Base-by-base conservation (phyloP, 2,113 vertebrate genomes). In the Felis catus region DNA sequence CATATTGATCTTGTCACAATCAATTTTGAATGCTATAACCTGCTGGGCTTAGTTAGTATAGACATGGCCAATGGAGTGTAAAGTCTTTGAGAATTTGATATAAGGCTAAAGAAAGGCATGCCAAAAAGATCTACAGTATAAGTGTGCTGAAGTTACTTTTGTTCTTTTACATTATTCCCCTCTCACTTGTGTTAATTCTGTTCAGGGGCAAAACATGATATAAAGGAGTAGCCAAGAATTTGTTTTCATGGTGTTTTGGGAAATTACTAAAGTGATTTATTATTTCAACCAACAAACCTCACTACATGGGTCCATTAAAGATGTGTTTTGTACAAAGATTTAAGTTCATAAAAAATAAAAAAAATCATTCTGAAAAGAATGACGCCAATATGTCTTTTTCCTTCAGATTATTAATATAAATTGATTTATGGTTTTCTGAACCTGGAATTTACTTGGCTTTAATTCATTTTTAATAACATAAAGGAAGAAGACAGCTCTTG, bases 381-480 rank as follows among this genome's bases (percentile, higher is more conserved):
- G 1, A 27, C 31, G 29, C n/a, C n/a, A 15, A 25, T 73, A 41
- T 91, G 85, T 73, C 12, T 65, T 65, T 87, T 82, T 61, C 14
- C 19, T 96, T 93, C 71, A 78, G 55, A 58, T 93, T 86, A 71
- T 89, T 88, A 68, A 65, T 92, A 48, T 83, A 80, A 58, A 51
- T 93, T 87, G 78, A 93, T 86, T 18, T 80, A 83, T 95, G 16
- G 45, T 92, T 94, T 97, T 39, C 89, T 88, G 63, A 95, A 93
- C 61, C 36, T 91, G 58, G 94, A 82, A 91, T 97, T 96, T 92
- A 96, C 94, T 96, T 94, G 66, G 8, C 25, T 97, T 79, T 94
- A 85, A 97, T 84, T 93, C n/a, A 85, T 95, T 87, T 98, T 96
- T 96, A 41, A 91, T 97, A 53, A 33, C 41, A 89, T 68, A 86